Conservation (phyloP, 1,140 invertebrate species). For the Bombus waltoni region DNA sequence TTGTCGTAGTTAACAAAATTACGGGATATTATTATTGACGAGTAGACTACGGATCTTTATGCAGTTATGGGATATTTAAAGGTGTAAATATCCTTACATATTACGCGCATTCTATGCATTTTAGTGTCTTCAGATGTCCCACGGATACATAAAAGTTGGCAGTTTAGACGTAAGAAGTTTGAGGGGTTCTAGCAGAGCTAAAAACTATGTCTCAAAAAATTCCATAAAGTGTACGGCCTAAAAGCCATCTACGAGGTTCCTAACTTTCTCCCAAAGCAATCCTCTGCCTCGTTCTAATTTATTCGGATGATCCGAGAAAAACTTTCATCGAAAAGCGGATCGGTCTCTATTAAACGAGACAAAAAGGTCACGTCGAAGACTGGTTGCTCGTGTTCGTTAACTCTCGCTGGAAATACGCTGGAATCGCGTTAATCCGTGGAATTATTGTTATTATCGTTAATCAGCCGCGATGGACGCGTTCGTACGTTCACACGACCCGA, state of each 20-base stretch:
- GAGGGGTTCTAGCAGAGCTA: too few relatives aligned
- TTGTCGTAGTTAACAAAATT: too few relatives aligned
- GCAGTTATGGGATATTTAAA: too few relatives aligned
- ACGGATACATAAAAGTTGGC: too few relatives aligned
- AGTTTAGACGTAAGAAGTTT: too few relatives aligned
- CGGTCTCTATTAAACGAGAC: constrained; percentile 2
- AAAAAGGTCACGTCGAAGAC: neutral
- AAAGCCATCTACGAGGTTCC: neutral
- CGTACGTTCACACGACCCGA: constrained; percentile 54
- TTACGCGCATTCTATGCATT: too few relatives aligned
- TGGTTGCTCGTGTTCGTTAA: constrained; percentile 33
- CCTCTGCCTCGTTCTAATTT: constrained; percentile 3
- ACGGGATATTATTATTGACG: too few relatives aligned
- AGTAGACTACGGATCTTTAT: too few relatives aligned
- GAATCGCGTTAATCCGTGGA: constrained; percentile 45
- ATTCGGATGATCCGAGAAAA: neutral
- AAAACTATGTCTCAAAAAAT: neutral
- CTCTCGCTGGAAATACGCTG: neutral
- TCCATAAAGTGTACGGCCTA: neutral
- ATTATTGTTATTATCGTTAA: constrained; percentile 67
- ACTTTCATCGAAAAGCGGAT: neutral
- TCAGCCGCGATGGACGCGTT: constrained; percentile 25
- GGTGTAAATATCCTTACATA: too few relatives aligned
- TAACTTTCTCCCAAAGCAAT: too few relatives aligned
- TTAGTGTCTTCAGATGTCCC: too few relatives aligned